Evolutionary conservation across 2,888 invertebrate genomes (phyloP).

Genomic region (Himalopsyche anomala): DNA sequence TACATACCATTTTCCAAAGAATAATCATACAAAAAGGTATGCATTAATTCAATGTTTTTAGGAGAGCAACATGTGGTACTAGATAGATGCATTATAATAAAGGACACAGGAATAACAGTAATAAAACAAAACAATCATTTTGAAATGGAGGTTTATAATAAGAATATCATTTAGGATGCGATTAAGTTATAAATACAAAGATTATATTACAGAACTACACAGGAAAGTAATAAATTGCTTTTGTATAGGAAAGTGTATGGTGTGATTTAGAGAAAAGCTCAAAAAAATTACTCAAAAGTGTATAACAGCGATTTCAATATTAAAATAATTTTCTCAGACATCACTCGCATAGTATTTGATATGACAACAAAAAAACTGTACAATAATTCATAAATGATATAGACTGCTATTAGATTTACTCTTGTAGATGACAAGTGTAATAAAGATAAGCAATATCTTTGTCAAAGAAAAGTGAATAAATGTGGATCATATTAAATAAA

Average conservation of each 20-base stretch:
- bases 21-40: too few species aligned
- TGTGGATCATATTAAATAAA: slow-evolving; percentile 19
- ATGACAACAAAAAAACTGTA: neutral
- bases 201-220: slow-evolving; percentile 65
- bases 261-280: slow-evolving; percentile 44
- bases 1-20: too few species aligned
- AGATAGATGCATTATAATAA: neutral
- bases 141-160: slow-evolving; percentile 62
- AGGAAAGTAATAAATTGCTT: slow-evolving; percentile 63
- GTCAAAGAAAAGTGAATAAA: neutral
- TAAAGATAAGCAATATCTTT: neutral
- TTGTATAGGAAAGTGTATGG: slow-evolving; percentile 56
- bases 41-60: too few species aligned
- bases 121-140: slow-evolving; percentile 50
- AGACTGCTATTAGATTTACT: neutral
- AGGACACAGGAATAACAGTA: neutral
- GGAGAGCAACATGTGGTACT: too few species aligned
- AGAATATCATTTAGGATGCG: slow-evolving; percentile 64
- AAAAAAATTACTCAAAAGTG: slow-evolving; percentile 42
- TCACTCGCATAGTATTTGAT: neutral
- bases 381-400: slow-evolving; percentile 31
- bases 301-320: slow-evolving; percentile 29
- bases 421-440: neutral
- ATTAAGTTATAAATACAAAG: slow-evolving; percentile 65
- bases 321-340: slow-evolving; percentile 35